Conservation (phyloP, 2,888 invertebrate species). For the Formica aserva region DNA sequence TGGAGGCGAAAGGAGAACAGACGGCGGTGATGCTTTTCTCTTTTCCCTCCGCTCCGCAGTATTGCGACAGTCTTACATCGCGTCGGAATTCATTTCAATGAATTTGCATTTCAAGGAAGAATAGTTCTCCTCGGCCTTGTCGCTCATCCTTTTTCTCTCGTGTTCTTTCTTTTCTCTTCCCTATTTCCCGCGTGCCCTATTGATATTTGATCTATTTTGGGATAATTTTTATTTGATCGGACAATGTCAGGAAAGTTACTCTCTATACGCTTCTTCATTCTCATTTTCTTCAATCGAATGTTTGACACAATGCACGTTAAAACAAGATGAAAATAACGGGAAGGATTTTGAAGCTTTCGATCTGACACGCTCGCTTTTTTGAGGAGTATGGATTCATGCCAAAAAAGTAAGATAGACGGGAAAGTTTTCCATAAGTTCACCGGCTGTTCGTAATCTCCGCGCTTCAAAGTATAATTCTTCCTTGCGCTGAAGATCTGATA, state of each 20-base stretch:
- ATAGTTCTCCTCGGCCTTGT: constrained; percentile 26
- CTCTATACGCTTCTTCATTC: neutral
- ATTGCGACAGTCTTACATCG: constrained; percentile 78
- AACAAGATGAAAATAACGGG: neutral
- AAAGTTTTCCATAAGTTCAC: constrained; percentile 68
- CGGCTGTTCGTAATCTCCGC: constrained; percentile 18
- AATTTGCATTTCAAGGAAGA: constrained; percentile 80
- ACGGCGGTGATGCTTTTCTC: constrained; percentile 57
- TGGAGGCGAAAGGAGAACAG: neutral
- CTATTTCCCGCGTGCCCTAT: constrained; percentile 10
- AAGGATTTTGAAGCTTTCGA: constrained; percentile 12
- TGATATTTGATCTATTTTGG: constrained; percentile 50
- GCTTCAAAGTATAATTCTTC: constrained; percentile 36
- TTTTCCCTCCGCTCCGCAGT: constrained; percentile 62
- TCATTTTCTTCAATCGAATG: constrained; percentile 24
- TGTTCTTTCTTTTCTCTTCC: constrained; percentile 10
- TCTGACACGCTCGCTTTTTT: constrained; percentile 24
- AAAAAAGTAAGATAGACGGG: constrained; percentile 28
- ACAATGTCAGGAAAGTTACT: constrained; percentile 65
- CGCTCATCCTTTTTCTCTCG: constrained; percentile 23
- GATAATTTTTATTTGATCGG: constrained; percentile 73
- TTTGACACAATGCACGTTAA: neutral
- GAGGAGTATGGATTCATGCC: constrained; percentile 46
- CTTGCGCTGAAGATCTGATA: constrained; percentile 10
- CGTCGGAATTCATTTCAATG: constrained; percentile 82